Evolutionary conservation across 1,140 invertebrate genomes (phyloP), one percentile per base, ranked within the genome.

Genomic region (Druon quercuslanigerum): DNA sequence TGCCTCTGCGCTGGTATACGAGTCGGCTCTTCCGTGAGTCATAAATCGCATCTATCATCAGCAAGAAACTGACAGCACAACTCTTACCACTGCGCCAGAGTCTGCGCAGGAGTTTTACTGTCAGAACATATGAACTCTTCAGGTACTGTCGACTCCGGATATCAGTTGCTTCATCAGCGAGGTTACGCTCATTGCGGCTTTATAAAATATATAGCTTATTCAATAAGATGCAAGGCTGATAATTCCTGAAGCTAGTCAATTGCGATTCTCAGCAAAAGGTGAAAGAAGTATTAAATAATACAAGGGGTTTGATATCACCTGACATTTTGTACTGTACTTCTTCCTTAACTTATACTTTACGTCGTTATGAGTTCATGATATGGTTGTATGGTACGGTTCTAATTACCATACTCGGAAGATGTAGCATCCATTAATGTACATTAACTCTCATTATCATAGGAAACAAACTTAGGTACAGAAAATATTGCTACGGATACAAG

Each of bases 21-120:
- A 13, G 40, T 46, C 40, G 40, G 20, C 25, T 66, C 57, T 66
- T 66, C 25, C 57, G 57, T 70, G 56, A 50, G 46, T 73, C 72
- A 77, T 81, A 79, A 81, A 79, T 81, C 70, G 57, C 73, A 70
- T 54, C 46, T 73, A 75, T 81, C 77, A 76, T 81, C 76, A 17
- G 14, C 17, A 51, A 20, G 57, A 70, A 66, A 76, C 79, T 50
- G 20, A 73, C 25, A 25, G 40, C 40, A 66, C 54, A 50, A 74
- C 74, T 77, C 71, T 80, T 71, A 70, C 60, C 76, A 46, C n/a
- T 54, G 52, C 52, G 52, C 56, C 56, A 57, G n/a, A n/a, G n/a
- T n/a, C n/a, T n/a, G 52, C 5, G n/a, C 52, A 54, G 17, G 8
- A 19, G 16, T 54, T 54, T 54, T 54, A 19, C 52, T 9, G 52